Evolutionary conservation across 2,113 vertebrate genomes (phyloP).

Genomic region (Diadophis punctatus): DNA sequence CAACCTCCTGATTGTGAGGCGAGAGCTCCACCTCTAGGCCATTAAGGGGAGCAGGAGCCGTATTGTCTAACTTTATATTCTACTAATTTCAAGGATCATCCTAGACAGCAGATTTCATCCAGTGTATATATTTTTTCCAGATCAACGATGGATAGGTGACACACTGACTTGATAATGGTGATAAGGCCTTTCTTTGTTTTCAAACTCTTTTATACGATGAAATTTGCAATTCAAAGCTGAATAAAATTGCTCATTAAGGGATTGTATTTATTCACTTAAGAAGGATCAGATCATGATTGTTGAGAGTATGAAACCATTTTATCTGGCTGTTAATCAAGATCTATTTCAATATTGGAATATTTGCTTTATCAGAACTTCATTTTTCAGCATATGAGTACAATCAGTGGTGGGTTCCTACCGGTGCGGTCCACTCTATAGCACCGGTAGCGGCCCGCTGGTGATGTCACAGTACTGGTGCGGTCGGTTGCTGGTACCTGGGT

Average conservation of each 20-base stretch:
- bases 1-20: too few relatives aligned
- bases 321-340: not conserved
- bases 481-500: too few relatives aligned
- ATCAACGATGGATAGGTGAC: not conserved
- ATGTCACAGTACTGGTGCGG: too few relatives aligned
- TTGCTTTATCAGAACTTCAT: not conserved
- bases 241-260: not conserved
- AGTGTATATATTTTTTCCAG: not conserved
- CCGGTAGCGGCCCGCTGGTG: too few relatives aligned
- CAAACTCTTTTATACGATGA: not conserved
- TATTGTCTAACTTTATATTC: not conserved
- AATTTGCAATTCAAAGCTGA: not conserved
- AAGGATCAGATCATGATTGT: not conserved
- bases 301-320: not conserved
- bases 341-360: not conserved
- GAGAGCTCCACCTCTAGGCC: too few relatives aligned
- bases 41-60: not conserved
- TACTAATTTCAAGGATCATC: not conserved
- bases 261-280: not conserved
- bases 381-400: not conserved
- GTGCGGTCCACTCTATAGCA: too few relatives aligned
- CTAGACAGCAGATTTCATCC: not conserved
- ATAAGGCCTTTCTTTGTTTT: not conserved
- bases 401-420: too few relatives aligned
- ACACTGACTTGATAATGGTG: not conserved